Base-by-base conservation (phyloP, 2,113 vertebrate genomes). In the Passer montanus region DNA sequence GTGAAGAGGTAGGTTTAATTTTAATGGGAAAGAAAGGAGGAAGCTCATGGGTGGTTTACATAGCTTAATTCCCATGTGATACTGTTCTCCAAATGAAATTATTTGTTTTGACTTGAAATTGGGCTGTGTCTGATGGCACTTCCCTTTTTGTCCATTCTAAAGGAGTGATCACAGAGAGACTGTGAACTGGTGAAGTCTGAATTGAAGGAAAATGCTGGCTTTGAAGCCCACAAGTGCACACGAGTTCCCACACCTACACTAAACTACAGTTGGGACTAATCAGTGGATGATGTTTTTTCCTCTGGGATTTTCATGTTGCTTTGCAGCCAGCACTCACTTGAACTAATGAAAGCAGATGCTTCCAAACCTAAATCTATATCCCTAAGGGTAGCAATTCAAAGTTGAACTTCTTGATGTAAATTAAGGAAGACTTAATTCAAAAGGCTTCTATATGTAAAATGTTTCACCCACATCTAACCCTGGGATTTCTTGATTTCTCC, bases 361-460 rank as follows among this genome's bases (percentile, higher is more conserved):
- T 87, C 41, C 46, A 79, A 72, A 80, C 7, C 26, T 74, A 88
- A 75, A 77, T 37, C 64, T 75, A 35, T 50, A 55, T 77, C 72
- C 39, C 47, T 84, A 41, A 41, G 59, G 60, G 72, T 33, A 86
- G 62, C 33, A 75, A 95, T 43, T 91, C 47, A 59, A 47, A 73
- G 67, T 27, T 83, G 52, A 93, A 89, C 27, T 85, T 83, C 46
- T 35, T 90, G 79, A 77, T 62, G 43, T 31, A 88, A 70, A 84
- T 77, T 49, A 93, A 77, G 64, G 31, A 84, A 86, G 68, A 86
- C 39, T 80, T 93, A 70, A 87, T 90, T 90, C 76, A 72, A 70
- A 92, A 89, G 39, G 17, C 16, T 70, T 67, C 13, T 53, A 60
- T 80, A 52, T 73, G 6, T 88, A 55, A 50, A 74, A 43, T 19